A percentile compares a stretch with the other conserved stretches of the same genome.
Conservation (phyloP, 2,888 invertebrate genomes). For the Serripes groenlandicus region DNA sequence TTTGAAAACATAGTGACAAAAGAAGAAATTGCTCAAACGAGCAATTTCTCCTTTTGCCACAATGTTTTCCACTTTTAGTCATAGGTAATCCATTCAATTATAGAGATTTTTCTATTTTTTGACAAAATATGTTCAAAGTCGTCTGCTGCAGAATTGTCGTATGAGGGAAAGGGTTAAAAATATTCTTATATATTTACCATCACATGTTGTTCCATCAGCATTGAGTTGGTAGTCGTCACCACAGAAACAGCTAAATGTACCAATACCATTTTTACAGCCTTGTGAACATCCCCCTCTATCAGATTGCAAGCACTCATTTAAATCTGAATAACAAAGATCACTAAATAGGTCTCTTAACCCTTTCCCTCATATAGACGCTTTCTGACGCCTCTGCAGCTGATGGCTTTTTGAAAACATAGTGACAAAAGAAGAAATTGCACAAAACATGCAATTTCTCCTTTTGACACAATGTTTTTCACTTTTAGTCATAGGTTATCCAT, state of each 20-base stretch:
- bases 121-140: no score
- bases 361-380: neutral
- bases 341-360: no score
- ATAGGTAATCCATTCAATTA: no score
- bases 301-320: constrained; percentile 70
- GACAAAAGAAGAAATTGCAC: neutral
- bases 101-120: no score
- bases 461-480: neutral
- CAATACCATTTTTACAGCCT: constrained; percentile 71
- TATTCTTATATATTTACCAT: constrained; percentile 56
- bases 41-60: no score
- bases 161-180: neutral
- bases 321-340: no score
- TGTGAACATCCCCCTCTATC: constrained; percentile 70
- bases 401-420: neutral
- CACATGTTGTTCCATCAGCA: constrained; percentile 65
- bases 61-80: no score
- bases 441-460: neutral
- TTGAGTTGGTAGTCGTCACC: constrained; percentile 68
- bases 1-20: no score
- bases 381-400: neutral
- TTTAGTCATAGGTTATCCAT: no score
- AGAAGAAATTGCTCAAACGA: no score
- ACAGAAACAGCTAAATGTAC: constrained; percentile 71
- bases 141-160: no score